Percentiles rank a stretch among this genome's conserved stretches.
These are phyloP conservation scores for Catalaphyllia jardinei DNA, from an alignment of 64 coral and sea anemone genomes.

Conservation along the genomic window DNA sequence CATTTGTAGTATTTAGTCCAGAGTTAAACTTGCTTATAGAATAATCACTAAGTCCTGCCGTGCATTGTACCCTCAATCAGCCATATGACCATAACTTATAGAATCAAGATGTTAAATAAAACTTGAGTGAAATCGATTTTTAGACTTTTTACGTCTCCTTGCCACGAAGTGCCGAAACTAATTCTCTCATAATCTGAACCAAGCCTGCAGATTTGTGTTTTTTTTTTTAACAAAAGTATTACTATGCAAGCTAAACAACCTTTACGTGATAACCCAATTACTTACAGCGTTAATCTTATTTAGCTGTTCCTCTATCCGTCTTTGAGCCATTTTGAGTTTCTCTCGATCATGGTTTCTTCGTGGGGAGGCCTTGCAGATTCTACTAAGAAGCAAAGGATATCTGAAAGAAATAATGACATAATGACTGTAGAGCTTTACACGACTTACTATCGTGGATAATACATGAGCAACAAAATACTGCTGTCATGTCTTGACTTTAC, in stretches of 20 bases:
- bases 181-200: not conserved
- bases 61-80: too few relatives aligned
- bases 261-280: not conserved
- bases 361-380: constrained; percentile 92
- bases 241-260: not conserved
- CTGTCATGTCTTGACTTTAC: not conserved
- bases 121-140: too few relatives aligned
- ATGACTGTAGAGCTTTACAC: not conserved
- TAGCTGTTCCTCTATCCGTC: constrained; percentile 93
- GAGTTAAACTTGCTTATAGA: too few relatives aligned
- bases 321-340: constrained; percentile 87
- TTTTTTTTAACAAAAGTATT: too few relatives aligned
- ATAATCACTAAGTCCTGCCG: too few relatives aligned
- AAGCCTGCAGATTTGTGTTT: too few relatives aligned
- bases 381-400: constrained; percentile 88
- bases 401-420: constrained; percentile 14
- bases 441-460: not conserved
- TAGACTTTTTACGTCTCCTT: too few relatives aligned
- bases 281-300: constrained; percentile 95
- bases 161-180: too few relatives aligned
- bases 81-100: too few relatives aligned
- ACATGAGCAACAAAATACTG: not conserved
- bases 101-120: too few relatives aligned
- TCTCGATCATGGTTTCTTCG: constrained; percentile 84
- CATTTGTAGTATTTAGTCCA: too few relatives aligned